A percentile compares a stretch with the other conserved stretches of the same genome.
phyloP scores from a whole-genome alignment of 2,888 invertebrate genomes.

The Leptinotarsa haldemani region DNA sequence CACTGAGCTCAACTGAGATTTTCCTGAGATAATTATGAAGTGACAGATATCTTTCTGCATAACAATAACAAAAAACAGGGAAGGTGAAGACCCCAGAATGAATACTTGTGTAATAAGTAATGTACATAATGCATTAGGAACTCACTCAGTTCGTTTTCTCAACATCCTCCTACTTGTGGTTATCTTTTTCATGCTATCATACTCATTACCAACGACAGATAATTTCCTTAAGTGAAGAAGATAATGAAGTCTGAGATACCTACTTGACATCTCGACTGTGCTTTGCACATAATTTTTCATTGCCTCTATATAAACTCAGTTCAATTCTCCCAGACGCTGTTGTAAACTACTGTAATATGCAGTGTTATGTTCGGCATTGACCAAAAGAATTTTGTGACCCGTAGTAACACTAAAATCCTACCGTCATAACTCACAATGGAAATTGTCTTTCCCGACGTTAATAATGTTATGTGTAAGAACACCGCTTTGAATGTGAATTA shows the following conservation, averaged over 20 bases:
- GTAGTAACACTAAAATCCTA: constrained; percentile 6
- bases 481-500: background rate
- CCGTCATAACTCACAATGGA: constrained; percentile 3
- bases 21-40: no score
- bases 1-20: no score
- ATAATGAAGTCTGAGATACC: background rate
- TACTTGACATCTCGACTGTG: background rate
- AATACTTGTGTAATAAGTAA: no score
- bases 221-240: background rate
- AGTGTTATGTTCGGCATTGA: constrained; percentile 8
- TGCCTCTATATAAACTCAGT: background rate
- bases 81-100: no score
- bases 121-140: no score
- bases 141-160: no score
- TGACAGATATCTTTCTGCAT: no score
- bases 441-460: background rate
- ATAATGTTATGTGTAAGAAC: background rate
- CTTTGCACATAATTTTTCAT: background rate
- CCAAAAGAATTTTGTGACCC: constrained; percentile 7
- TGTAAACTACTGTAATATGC: constrained; percentile 6
- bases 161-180: no score
- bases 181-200: no score
- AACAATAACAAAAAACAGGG: no score
- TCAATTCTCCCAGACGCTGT: background rate
- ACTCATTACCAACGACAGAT: no score